phyloP scores from a whole-genome alignment of 2,113 vertebrate species.

The Sula dactylatra region DNA sequence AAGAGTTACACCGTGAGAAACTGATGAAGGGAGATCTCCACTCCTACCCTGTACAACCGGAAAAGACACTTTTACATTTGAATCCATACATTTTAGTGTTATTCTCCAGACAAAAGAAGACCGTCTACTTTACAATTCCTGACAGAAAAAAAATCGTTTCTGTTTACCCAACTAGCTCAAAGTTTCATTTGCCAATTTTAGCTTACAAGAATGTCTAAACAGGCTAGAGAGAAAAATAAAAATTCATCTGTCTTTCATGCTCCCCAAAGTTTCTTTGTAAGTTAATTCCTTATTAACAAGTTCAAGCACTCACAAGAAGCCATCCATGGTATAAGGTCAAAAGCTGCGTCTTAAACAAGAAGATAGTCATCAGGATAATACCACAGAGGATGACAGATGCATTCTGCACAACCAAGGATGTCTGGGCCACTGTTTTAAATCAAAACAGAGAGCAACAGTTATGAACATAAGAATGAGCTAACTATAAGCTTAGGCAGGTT shows the following conservation, averaged over 20 bases:
- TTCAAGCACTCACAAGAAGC: constrained; percentile 87
- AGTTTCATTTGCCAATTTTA: not conserved
- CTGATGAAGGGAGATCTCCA: not conserved
- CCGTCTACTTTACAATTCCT: not conserved
- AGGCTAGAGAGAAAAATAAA: not conserved
- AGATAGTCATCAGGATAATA: constrained; percentile 92
- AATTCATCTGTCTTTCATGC: not conserved
- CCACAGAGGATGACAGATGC: constrained; percentile 91
- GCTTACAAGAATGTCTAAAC: not conserved
- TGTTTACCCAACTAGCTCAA: not conserved
- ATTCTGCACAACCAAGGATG: constrained; percentile 93
- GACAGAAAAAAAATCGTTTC: not conserved
- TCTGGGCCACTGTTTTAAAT: constrained; percentile 88
- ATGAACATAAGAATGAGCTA: not conserved
- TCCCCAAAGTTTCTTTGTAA: not conserved
- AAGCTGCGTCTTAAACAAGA: constrained; percentile 88
- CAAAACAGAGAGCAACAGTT: constrained; percentile 21
- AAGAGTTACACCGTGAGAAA: not conserved
- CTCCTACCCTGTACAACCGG: not conserved
- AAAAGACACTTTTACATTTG: not conserved
- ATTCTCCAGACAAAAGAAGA: not conserved
- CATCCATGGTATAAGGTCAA: constrained; percentile 89
- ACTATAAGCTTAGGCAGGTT: not conserved
- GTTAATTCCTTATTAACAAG: not conserved
- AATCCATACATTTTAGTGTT: not conserved